Evolutionary conservation across 2,888 invertebrate species (phyloP).

Genomic region (Arrhopalites spinosus): DNA sequence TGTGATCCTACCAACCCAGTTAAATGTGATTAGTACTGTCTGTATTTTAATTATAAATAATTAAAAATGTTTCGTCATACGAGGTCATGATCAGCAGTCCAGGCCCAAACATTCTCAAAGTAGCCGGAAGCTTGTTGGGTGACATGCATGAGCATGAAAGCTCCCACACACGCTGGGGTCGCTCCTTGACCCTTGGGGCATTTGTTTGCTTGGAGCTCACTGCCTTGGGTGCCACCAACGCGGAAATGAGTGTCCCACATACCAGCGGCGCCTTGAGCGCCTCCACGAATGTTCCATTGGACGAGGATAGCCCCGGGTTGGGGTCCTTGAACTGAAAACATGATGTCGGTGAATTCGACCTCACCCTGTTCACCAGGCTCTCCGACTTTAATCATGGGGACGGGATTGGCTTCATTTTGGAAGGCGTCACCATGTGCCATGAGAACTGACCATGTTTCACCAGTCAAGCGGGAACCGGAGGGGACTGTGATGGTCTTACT

Average conservation of each 20-base stretch:
- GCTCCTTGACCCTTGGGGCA: slow-evolving; percentile 38
- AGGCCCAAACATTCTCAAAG: slow-evolving; percentile 52
- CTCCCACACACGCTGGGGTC: slow-evolving; percentile 41
- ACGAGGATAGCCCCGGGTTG: slow-evolving; percentile 52
- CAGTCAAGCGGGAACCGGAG: slow-evolving; percentile 45
- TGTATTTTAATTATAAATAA: no score
- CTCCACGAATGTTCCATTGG: slow-evolving; percentile 46
- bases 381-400: slow-evolving; percentile 51
- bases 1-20: no score
- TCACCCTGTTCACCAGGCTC: slow-evolving; percentile 43
- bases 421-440: slow-evolving; percentile 49
- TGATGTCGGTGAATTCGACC: slow-evolving; percentile 50
- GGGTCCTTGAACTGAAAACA: slow-evolving; percentile 50
- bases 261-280: slow-evolving; percentile 44
- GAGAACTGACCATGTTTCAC: slow-evolving; percentile 50
- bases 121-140: slow-evolving; percentile 40
- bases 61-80: no score
- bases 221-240: slow-evolving; percentile 48
- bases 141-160: slow-evolving; percentile 49
- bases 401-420: slow-evolving; percentile 40
- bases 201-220: slow-evolving; percentile 40
- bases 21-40: no score
- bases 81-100: slow-evolving; percentile 43
- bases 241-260: slow-evolving; percentile 52
- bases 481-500: slow-evolving; percentile 46